Conservation (phyloP, 1,140 invertebrate genomes). For the Habropoda laboriosa region DNA sequence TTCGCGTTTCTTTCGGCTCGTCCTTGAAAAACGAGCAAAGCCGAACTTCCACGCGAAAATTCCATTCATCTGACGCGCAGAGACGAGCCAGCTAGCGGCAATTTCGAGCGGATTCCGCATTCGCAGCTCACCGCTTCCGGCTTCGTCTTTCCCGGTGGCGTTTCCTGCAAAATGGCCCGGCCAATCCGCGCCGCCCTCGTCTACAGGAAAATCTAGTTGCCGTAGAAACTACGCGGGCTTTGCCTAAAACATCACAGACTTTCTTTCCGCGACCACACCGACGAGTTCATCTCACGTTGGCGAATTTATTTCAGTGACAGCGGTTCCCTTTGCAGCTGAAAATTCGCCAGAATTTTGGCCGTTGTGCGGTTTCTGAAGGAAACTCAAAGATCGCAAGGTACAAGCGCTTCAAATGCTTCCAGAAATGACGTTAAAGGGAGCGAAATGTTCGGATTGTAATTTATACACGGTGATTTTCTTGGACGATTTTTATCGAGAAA, state of each 20-base stretch:
- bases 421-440: neutral
- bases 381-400: neutral
- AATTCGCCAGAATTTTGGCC: neutral
- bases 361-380: neutral
- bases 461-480: too few relatives aligned
- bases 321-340: neutral
- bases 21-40: slow-evolving; percentile 36
- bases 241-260: slow-evolving; percentile 16
- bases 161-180: slow-evolving; percentile 24
- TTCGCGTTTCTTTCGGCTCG: neutral
- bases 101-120: slow-evolving; percentile 46
- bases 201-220: slow-evolving; percentile 40
- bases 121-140: slow-evolving; percentile 47
- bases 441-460: too few relatives aligned
- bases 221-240: neutral
- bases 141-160: slow-evolving; percentile 45
- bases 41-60: slow-evolving; percentile 45
- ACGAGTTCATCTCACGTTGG: neutral
- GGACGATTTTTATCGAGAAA: too few relatives aligned
- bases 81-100: slow-evolving; percentile 31
- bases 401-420: too few relatives aligned
- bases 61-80: slow-evolving; percentile 38
- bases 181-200: slow-evolving; percentile 29
- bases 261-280: neutral
- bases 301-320: neutral